Evolutionary conservation across 2,113 vertebrate genomes (phyloP), one percentile per base, ranked within the genome.

Genomic region (Probosciger aterrimus): DNA sequence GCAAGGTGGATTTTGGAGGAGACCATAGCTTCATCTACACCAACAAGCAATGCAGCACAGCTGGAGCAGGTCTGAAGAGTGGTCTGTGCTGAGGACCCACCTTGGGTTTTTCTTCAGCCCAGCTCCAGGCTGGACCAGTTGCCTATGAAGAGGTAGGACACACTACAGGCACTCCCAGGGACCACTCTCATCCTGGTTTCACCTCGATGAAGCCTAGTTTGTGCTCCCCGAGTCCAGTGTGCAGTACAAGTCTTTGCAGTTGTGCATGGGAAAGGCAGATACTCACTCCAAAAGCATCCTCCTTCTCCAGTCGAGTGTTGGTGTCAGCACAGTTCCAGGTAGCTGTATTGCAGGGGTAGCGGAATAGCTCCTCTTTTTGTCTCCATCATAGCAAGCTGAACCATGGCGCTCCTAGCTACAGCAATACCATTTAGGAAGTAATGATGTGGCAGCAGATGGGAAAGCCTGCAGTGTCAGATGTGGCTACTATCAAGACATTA

Each of bases 121-220:
- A 73, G 35, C 43, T 93, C 52, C 67, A 73, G 33, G 27, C 33
- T 28, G 35, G 39, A 50, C 49, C 3, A 4, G 31, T 9, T 52
- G 22, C 14, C 44, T n/a, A 37, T 4, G 8, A 82, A n/a, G 28
- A 79, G 14, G 23, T 24, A 30, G 17, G 20, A 62, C 4, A 50
- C 0, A 0, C 14, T 49, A 50, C 33, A 37, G 7, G 14, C 3
- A 12, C 33, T 41, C 23, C 12, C 22, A 37, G 31, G 9, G 17
- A 87, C 11, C 10, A 8, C n/a, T 86, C 16, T 83, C 14, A 46
- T 6, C 8, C 37, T 60, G 39, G 10, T 68, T 84, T 91, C 18
- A 25, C 19, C 23, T 55, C 10, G 9, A 30, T 71, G 50, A 19
- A 74, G 49, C 18, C 27, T 55, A 65, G 18, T 47, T 41, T 74